Percentiles rank a stretch among this genome's conserved stretches.
Evolutionary conservation across 2,797 vertebrate genomes (phyloP).

Genomic region (Eulemur mongoz): DNA sequence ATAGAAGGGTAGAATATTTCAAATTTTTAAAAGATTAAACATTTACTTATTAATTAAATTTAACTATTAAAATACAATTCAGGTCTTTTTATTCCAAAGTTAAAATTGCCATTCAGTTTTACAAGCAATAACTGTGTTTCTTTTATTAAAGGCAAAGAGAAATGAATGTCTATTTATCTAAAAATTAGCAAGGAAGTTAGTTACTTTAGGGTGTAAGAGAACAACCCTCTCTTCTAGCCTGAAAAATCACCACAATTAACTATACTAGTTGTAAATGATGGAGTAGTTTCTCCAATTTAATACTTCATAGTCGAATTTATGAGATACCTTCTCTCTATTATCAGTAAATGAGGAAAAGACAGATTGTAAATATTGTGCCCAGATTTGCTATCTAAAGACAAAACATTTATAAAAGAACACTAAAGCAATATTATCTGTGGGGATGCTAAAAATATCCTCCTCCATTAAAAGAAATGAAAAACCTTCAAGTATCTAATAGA

Average conservation of each 20-base stretch:
- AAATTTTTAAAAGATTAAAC: conserved; percentile 14
- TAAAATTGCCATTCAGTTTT: conserved; percentile 17
- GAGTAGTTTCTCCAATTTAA: background rate
- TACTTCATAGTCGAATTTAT: background rate
- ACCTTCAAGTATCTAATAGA: background rate
- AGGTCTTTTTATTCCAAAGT: conserved; percentile 42
- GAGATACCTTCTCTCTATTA: background rate
- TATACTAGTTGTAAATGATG: background rate
- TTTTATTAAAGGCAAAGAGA: conserved; percentile 24
- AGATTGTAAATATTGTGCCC: background rate
- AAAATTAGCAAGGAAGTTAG: background rate
- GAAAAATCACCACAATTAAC: conserved; percentile 1
- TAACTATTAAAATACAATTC: conserved; percentile 48
- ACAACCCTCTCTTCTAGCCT: background rate
- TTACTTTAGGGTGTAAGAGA: background rate
- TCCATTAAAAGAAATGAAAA: background rate
- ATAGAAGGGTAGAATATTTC: background rate
- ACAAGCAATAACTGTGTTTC: background rate
- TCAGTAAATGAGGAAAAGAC: background rate
- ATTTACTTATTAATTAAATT: conserved; percentile 56
- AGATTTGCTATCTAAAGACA: conserved; percentile 27
- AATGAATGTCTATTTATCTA: conserved; percentile 18
- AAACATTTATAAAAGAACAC: conserved; percentile 4
- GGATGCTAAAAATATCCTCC: background rate
- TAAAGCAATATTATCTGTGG: background rate